Conservation (phyloP, 2,888 invertebrate genomes). For the Bellardia bayeri region DNA sequence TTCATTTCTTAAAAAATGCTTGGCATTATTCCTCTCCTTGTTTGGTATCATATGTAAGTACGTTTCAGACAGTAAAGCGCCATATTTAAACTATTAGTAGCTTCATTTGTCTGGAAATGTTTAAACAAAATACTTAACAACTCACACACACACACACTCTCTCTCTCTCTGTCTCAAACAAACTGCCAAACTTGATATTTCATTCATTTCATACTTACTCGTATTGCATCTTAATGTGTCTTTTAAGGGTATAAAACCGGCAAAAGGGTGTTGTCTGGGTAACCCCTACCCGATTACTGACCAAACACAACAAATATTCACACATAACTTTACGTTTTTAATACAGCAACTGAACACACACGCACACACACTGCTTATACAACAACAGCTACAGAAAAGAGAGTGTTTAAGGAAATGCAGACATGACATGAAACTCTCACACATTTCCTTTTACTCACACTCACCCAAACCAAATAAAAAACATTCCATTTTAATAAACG, state of each 20-base stretch:
- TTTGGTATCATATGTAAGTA: neutral
- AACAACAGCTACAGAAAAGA: neutral
- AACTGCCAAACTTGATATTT: constrained; percentile 16
- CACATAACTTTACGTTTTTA: constrained; percentile 52
- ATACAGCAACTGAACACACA: neutral
- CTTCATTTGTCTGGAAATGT: constrained; percentile 62
- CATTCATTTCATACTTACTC: neutral
- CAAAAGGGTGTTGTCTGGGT: constrained; percentile 71
- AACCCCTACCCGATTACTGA: constrained; percentile 70
- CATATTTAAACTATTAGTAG: constrained; percentile 66
- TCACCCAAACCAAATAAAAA: neutral
- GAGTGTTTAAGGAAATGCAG: constrained; percentile 25
- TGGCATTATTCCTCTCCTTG: neutral
- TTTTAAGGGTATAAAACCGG: constrained; percentile 30
- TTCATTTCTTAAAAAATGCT: constrained; percentile 3
- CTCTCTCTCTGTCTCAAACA: neutral
- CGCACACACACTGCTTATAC: constrained; percentile 1
- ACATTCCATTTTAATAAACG: constrained; percentile 3
- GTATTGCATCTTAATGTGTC: constrained; percentile 47
- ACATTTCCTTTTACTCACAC: neutral
- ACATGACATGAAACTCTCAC: constrained; percentile 11
- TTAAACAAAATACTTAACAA: neutral
- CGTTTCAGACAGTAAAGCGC: constrained; percentile 60
- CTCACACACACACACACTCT: neutral
- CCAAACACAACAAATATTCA: constrained; percentile 69